Conservation (phyloP, 2,797 vertebrate genomes). For the Coranthus polyacanthus region DNA sequence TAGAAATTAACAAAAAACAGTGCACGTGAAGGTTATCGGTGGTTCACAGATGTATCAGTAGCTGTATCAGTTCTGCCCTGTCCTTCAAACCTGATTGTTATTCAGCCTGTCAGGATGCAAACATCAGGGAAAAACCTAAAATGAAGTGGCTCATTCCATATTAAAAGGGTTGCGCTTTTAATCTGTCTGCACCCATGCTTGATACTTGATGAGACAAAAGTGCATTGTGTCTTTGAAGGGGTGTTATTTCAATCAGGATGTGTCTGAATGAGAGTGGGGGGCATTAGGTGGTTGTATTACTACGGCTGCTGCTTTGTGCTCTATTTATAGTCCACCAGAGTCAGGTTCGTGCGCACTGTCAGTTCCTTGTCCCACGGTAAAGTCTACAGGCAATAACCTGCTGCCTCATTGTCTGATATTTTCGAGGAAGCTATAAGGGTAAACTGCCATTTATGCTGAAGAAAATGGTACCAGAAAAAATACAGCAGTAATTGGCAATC, state of each 20-base stretch:
- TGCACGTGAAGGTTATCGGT: background rate
- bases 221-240: conserved; percentile 21
- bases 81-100: conserved; percentile 16
- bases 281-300: conserved; percentile 45
- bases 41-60: background rate
- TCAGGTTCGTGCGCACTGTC: conserved; percentile 22
- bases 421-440: background rate
- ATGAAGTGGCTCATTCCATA: background rate
- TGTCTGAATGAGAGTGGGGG: conserved; percentile 21
- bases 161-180: conserved; percentile 3
- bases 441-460: background rate
- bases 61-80: background rate
- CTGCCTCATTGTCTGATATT: conserved; percentile 1
- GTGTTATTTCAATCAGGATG: conserved; percentile 47
- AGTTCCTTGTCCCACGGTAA: conserved; percentile 13
- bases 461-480: background rate
- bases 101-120: background rate
- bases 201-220: conserved; percentile 14
- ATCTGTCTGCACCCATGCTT: conserved; percentile 9
- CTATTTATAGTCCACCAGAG: conserved; percentile 53
- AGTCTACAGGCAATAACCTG: conserved; percentile 4
- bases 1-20: background rate
- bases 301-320: conserved; percentile 28
- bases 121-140: background rate
- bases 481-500: background rate